Evolutionary conservation across 1,140 invertebrate genomes (phyloP).

Genomic region (Neoseiulus cucumeris): DNA sequence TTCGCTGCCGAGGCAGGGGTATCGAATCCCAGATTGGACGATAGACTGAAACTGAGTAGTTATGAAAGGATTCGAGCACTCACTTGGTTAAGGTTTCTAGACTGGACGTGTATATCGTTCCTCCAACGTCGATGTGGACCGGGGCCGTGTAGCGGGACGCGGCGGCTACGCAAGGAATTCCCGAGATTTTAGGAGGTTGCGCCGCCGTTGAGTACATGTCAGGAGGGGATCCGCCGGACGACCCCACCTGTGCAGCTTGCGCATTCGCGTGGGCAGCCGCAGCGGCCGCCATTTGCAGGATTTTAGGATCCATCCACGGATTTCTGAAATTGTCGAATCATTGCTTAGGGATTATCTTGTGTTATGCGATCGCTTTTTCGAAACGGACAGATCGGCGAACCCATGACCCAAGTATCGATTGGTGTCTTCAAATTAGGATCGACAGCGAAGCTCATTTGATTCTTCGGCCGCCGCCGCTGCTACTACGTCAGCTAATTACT

Average conservation of each 20-base stretch:
- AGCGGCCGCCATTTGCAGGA: constrained; percentile 14
- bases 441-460: not conserved
- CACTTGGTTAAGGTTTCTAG: constrained; percentile 86
- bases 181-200: constrained; percentile 35
- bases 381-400: not conserved
- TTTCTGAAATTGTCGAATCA: constrained; percentile 15
- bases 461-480: not conserved
- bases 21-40: too few relatives aligned
- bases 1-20: too few relatives aligned
- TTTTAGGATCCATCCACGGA: constrained; percentile 18
- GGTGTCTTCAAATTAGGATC: not conserved
- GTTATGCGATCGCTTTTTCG: constrained; percentile 1
- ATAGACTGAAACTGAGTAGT: too few relatives aligned
- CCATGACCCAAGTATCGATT: not conserved
- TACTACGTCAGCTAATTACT: not conserved
- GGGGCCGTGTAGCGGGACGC: constrained; percentile 78
- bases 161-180: constrained; percentile 75
- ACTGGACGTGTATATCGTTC: constrained; percentile 85
- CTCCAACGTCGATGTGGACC: constrained; percentile 90
- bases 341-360: constrained; percentile 14
- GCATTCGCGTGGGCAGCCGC: constrained; percentile 3
- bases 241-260: constrained; percentile 2
- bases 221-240: constrained; percentile 8
- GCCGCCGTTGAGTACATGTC: constrained; percentile 23
- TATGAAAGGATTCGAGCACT: too few relatives aligned